Evolutionary conservation across 30 jellyfish, hydroid and myxozoan genomes (phyloP).

Genomic region (Turritopsis rubra): DNA sequence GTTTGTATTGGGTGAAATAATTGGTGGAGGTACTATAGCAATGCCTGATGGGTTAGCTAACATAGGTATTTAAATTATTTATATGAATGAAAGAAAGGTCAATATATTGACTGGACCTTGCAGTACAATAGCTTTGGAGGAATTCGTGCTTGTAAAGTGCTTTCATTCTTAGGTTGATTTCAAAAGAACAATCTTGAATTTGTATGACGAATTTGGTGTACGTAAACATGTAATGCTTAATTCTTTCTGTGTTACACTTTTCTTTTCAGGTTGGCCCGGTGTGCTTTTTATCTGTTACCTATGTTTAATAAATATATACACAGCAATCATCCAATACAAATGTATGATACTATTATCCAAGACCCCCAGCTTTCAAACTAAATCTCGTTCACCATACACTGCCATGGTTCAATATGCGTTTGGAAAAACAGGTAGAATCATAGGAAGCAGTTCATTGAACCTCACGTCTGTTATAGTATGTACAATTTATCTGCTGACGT

Average conservation of each 20-base stretch:
- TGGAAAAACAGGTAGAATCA: constrained; percentile 6
- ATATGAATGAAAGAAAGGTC: too few species aligned
- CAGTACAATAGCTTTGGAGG: too few species aligned
- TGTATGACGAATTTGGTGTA: too few species aligned
- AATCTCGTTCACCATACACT: not conserved
- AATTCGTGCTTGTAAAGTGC: too few species aligned
- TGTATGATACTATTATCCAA: not conserved
- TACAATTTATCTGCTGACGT: constrained; percentile 8
- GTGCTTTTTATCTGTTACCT: not conserved
- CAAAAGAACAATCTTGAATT: too few species aligned
- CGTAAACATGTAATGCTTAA: too few species aligned
- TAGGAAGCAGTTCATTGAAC: not conserved
- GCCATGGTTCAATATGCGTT: not conserved
- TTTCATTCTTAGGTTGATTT: too few species aligned
- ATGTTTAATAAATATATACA: not conserved
- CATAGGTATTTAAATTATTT: not conserved
- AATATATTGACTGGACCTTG: too few species aligned
- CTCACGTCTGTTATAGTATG: not conserved
- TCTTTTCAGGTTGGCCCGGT: not conserved
- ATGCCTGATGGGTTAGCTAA: constrained; percentile 15
- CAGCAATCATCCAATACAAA: not conserved
- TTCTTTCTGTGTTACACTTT: too few species aligned
- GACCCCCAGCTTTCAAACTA: not conserved
- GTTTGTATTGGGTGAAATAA: constrained; percentile 23
- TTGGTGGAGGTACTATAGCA: constrained; percentile 38